phyloP scores from a whole-genome alignment of 2,113 vertebrate genomes.

The Kryptolebias marmoratus region DNA sequence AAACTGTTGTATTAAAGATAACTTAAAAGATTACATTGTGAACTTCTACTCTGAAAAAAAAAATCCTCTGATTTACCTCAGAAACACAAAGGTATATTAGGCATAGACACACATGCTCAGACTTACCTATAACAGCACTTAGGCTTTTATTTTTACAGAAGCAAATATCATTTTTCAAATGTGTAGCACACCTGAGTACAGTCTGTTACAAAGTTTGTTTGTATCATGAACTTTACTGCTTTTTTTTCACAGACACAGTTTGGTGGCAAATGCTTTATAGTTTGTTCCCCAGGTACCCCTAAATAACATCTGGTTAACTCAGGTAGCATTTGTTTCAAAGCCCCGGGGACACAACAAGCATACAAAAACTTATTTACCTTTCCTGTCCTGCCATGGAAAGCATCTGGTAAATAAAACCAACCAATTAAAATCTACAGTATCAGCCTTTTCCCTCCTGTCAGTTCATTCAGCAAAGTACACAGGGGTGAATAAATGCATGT shows the following conservation, averaged over 20 bases:
- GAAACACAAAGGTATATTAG: constrained; percentile 3
- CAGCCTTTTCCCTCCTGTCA: not conserved
- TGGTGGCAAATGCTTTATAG: constrained; percentile 32
- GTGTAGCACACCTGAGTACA: constrained; percentile 56
- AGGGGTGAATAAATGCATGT: not conserved
- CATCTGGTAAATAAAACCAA: constrained; percentile 45
- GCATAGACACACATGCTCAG: constrained; percentile 1
- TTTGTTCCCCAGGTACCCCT: constrained; percentile 43
- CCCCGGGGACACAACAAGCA: constrained; percentile 28
- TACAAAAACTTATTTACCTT: constrained; percentile 7
- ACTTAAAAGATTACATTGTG: constrained; percentile 39
- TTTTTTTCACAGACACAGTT: constrained; percentile 24
- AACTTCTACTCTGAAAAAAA: constrained; percentile 7
- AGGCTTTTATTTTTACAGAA: constrained; percentile 20
- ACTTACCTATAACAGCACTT: constrained; percentile 1
- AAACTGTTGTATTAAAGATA: constrained; percentile 23
- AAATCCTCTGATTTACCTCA: not conserved
- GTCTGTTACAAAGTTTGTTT: constrained; percentile 46
- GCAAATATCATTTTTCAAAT: constrained; percentile 31
- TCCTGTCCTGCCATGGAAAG: constrained; percentile 15
- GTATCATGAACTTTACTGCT: constrained; percentile 36
- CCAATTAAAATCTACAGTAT: constrained; percentile 46
- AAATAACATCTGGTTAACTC: constrained; percentile 63
- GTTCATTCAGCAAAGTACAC: not conserved
- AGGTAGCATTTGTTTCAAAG: constrained; percentile 56